Evolutionary conservation across 2,888 invertebrate genomes (phyloP).

Genomic region (Drosophila siamana): DNA sequence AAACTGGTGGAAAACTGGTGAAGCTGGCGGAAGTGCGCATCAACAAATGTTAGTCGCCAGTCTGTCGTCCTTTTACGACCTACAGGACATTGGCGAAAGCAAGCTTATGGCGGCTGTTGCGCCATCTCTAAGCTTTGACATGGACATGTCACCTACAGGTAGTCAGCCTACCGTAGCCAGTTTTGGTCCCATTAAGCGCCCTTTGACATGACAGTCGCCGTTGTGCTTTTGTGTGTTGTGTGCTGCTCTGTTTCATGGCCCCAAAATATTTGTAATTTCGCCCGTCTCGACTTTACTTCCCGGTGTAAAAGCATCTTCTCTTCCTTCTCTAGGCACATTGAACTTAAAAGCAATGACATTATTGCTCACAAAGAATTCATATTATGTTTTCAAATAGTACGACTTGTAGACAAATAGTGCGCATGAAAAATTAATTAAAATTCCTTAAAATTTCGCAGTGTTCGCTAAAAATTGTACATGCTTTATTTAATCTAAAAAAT

Average conservation of each 20-base stretch:
- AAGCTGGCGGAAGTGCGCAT: slow-evolving; percentile 49
- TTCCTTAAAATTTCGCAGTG: neutral
- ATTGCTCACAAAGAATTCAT: neutral
- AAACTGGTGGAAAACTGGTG: too few species aligned
- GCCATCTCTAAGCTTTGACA: slow-evolving; percentile 36
- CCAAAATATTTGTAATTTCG: slow-evolving; percentile 15
- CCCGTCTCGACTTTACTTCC: slow-evolving; percentile 1
- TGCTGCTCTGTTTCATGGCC: neutral
- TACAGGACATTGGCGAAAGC: slow-evolving; percentile 46
- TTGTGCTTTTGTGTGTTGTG: too few species aligned
- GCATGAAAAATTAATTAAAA: neutral
- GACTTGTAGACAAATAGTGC: neutral
- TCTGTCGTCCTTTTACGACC: slow-evolving; percentile 53
- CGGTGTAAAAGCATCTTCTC: neutral
- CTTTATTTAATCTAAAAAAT: neutral
- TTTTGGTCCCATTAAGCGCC: neutral
- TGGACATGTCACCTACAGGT: slow-evolving; percentile 29
- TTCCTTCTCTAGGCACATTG: neutral
- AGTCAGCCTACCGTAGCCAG: neutral
- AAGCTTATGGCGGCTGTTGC: slow-evolving; percentile 40
- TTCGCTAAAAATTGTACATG: neutral
- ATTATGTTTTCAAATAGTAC: neutral
- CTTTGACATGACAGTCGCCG: slow-evolving; percentile 9
- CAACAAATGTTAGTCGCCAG: slow-evolving; percentile 41
- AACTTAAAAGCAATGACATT: neutral